These are phyloP conservation scores for Acanthaster planci DNA, from an alignment of 35 echinoderm and acorn worm genomes.

Conservation along the genomic window DNA sequence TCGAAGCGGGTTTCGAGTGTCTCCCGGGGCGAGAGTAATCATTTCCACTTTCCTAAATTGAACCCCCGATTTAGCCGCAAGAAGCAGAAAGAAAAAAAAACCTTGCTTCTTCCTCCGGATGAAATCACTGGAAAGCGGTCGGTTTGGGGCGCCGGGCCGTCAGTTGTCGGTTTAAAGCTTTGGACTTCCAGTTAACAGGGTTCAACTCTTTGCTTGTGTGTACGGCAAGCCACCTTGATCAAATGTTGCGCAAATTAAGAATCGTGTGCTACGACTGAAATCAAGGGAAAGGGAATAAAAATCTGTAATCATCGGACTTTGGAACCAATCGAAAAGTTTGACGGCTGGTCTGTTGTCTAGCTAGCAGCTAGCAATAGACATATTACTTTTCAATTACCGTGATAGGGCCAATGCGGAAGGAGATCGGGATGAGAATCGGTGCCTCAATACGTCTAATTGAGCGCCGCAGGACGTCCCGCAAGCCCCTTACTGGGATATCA, in stretches of 20 bases:
- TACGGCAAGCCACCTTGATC: conserved; percentile 14
- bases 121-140: not conserved
- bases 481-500: conserved; percentile 3
- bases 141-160: not conserved
- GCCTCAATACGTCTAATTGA: conserved; percentile 23
- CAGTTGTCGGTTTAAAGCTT: no score
- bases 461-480: not conserved
- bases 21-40: conserved; percentile 38
- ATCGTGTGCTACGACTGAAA: not conserved
- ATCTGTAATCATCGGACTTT: conserved; percentile 10
- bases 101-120: not conserved
- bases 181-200: not conserved
- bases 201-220: not conserved
- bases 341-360: conserved; percentile 14
- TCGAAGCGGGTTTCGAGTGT: conserved; percentile 36
- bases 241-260: conserved; percentile 25
- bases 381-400: conserved; percentile 27
- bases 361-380: conserved; percentile 13
- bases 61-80: conserved; percentile 30
- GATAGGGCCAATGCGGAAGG: conserved; percentile 13
- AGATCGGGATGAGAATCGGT: not conserved
- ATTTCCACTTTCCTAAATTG: conserved; percentile 50
- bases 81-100: not conserved
- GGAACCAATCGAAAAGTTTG: not conserved
- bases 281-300: not conserved